Evolutionary conservation across 2,888 invertebrate genomes (phyloP).

Genomic region (Synanthedon tipuliformis): DNA sequence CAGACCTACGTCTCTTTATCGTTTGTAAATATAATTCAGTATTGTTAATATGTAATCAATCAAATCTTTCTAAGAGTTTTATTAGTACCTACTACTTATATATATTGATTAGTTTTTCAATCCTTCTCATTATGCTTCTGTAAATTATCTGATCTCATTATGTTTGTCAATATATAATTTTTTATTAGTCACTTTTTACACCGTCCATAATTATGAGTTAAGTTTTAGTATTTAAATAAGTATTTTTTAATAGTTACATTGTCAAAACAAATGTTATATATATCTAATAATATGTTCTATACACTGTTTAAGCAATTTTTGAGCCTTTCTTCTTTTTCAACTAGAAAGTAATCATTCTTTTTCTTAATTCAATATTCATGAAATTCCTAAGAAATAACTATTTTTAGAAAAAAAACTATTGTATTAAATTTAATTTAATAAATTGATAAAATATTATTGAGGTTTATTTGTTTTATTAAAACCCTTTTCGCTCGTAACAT

Average conservation of each 20-base stretch:
- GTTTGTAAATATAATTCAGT: too few relatives aligned
- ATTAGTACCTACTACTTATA: slow-evolving; percentile 39
- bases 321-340: too few relatives aligned
- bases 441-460: too few relatives aligned
- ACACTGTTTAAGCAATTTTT: too few relatives aligned
- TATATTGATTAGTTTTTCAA: background rate
- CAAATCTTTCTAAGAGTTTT: slow-evolving; percentile 15
- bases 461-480: too few relatives aligned
- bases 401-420: too few relatives aligned
- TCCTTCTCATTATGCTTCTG: slow-evolving; percentile 19
- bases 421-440: too few relatives aligned
- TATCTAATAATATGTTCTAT: background rate
- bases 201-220: slow-evolving; percentile 1
- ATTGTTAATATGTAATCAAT: slow-evolving; percentile 8
- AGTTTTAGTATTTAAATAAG: background rate
- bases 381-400: too few relatives aligned
- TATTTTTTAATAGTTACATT: background rate
- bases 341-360: too few relatives aligned
- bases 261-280: background rate
- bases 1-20: too few relatives aligned
- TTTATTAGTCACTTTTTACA: background rate
- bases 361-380: too few relatives aligned
- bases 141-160: slow-evolving; percentile 64
- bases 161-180: slow-evolving; percentile 37
- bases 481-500: too few relatives aligned